phyloP scores from a whole-genome alignment of 2,797 vertebrate species.

The Pangasius larnaudii region DNA sequence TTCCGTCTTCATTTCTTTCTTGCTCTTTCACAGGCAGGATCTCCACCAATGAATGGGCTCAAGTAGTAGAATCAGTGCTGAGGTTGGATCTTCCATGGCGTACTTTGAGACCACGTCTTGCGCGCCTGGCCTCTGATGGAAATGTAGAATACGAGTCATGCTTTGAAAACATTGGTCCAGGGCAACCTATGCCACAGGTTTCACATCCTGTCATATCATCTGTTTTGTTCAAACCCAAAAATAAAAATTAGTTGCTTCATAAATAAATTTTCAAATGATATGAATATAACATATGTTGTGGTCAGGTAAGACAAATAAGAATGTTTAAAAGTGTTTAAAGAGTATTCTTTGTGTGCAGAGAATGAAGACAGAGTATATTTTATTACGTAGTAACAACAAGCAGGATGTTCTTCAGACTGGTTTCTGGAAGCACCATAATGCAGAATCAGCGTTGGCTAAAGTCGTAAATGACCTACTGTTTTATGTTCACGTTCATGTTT shows the following conservation, averaged over 20 bases:
- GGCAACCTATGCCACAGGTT: conserved; percentile 82
- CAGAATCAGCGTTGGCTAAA: neutral
- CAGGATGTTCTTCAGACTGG: neutral
- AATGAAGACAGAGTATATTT: neutral
- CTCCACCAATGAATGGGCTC: conserved; percentile 85
- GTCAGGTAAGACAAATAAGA: neutral
- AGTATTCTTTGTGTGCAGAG: neutral
- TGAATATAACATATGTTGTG: neutral
- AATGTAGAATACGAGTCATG: conserved; percentile 85
- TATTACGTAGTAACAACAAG: neutral
- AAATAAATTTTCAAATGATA: neutral
- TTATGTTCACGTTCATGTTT: neutral
- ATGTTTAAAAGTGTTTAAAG: neutral
- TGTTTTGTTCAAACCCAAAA: neutral
- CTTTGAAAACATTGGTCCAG: conserved; percentile 84
- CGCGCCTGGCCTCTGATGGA: conserved; percentile 73
- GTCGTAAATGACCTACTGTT: neutral
- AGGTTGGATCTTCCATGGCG: conserved; percentile 92
- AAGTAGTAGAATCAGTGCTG: conserved; percentile 82
- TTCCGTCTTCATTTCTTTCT: neutral
- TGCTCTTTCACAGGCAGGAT: conserved; percentile 68
- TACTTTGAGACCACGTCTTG: conserved; percentile 81
- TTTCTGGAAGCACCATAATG: neutral
- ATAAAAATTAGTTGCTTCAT: neutral
- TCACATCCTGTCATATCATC: neutral